Conservation (phyloP, 2,113 vertebrate genomes). For the Diadophis punctatus region DNA sequence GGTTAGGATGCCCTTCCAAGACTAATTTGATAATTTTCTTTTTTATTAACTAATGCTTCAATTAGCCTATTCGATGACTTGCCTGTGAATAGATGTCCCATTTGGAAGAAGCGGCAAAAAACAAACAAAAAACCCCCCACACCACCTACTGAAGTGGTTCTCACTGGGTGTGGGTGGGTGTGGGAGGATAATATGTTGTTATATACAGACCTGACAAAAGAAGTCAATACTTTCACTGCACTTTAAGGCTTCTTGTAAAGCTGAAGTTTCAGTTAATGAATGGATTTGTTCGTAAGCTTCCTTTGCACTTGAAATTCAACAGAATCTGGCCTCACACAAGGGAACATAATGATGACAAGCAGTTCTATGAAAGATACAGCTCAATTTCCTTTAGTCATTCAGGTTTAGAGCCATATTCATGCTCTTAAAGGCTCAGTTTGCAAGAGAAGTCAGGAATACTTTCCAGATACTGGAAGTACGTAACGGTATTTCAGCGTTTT, state of each 20-base stretch:
- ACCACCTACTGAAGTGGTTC: slow-evolving; percentile 7
- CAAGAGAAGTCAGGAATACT: neutral
- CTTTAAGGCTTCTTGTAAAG: neutral
- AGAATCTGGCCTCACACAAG: neutral
- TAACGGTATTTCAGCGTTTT: neutral
- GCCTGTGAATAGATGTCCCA: slow-evolving; percentile 31
- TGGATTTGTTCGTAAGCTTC: neutral
- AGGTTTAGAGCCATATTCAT: neutral
- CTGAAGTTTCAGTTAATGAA: slow-evolving; percentile 22
- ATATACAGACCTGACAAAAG: neutral
- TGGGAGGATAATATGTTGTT: slow-evolving; percentile 29
- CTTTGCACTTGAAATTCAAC: neutral
- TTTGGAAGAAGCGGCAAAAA: slow-evolving; percentile 32
- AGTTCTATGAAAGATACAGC: neutral
- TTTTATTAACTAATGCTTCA: slow-evolving; percentile 33
- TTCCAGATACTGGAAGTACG: neutral
- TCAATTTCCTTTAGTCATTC: neutral
- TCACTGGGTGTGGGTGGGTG: neutral
- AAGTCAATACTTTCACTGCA: neutral
- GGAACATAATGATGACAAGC: neutral
- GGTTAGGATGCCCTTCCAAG: slow-evolving; percentile 23
- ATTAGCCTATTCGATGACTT: slow-evolving; percentile 38
- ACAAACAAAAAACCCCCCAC: neutral
- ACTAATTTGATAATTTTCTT: slow-evolving; percentile 36
- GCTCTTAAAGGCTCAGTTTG: neutral